Conservation (phyloP, 2,113 vertebrate species). For the Protobothrops mucrosquamatus region DNA sequence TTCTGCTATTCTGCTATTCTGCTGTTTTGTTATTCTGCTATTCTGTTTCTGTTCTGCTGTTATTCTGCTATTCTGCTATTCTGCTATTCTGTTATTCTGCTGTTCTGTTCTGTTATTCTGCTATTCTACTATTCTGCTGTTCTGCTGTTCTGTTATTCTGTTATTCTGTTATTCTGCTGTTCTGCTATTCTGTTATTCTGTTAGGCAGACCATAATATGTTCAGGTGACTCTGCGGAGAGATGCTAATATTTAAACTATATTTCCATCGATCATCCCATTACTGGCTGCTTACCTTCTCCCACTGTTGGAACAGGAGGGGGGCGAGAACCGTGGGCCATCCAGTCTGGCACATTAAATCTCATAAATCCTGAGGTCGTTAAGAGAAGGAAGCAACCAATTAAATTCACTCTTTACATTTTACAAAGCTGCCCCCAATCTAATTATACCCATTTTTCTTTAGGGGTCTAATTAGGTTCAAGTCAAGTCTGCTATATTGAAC, state of each 20-base stretch:
- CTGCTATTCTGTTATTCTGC: too few species aligned
- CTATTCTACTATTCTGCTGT: too few species aligned
- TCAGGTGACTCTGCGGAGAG: neutral
- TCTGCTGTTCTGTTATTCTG: too few species aligned
- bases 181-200: too few species aligned
- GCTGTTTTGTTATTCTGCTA: too few species aligned
- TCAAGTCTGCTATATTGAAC: conserved; percentile 29
- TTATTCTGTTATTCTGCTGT: too few species aligned
- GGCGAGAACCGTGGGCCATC: neutral
- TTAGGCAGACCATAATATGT: neutral
- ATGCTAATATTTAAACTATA: neutral
- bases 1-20: too few species aligned
- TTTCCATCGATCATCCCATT: neutral
- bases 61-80: too few species aligned
- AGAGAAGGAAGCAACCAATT: conserved; percentile 45
- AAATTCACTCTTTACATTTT: conserved; percentile 36
- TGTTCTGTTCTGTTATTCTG: too few species aligned
- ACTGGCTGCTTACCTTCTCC: neutral
- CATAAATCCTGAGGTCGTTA: conserved; percentile 31
- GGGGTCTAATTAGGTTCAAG: conserved; percentile 53
- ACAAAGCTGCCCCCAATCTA: conserved; percentile 46
- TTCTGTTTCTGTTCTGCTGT: too few species aligned
- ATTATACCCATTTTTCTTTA: conserved; percentile 57
- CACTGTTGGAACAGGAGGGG: neutral
- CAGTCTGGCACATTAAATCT: conserved; percentile 9